These are phyloP conservation scores for Danio tinwini DNA, from an alignment of 2,797 vertebrate species.

Conservation along the genomic window DNA sequence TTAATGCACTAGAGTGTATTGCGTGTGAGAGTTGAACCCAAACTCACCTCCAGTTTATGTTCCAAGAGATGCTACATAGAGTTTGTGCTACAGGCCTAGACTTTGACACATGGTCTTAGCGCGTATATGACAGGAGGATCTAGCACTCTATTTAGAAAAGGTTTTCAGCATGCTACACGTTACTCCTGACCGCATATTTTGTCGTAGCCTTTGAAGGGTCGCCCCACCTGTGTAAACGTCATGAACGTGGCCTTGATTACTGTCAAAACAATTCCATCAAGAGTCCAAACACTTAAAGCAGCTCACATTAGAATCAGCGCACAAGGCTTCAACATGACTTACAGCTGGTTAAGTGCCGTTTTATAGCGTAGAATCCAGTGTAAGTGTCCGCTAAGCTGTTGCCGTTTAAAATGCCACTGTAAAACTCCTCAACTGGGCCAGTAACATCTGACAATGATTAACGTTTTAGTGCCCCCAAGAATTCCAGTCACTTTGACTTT, in stretches of 20 bases:
- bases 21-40: not conserved
- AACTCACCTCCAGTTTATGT: not conserved
- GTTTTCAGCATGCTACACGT: not conserved
- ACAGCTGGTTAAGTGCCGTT: not conserved
- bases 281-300: not conserved
- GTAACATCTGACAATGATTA: constrained; percentile 53
- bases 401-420: constrained; percentile 20
- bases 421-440: constrained; percentile 1
- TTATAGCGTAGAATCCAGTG: not conserved
- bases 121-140: not conserved
- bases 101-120: not conserved
- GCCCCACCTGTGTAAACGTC: constrained; percentile 40
- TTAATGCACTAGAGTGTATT: not conserved
- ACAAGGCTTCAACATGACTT: not conserved
- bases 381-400: not conserved
- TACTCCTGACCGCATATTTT: constrained; percentile 18
- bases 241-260: constrained; percentile 42
- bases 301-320: constrained; percentile 26
- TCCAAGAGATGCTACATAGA: constrained; percentile 8
- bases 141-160: constrained; percentile 17
- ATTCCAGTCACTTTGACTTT: constrained; percentile 3
- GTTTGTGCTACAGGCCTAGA: not conserved
- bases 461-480: constrained; percentile 33
- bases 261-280: constrained; percentile 12
- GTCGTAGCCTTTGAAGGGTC: not conserved